Base-by-base conservation (phyloP, 2,888 invertebrate genomes). In the Acleris cristana region DNA sequence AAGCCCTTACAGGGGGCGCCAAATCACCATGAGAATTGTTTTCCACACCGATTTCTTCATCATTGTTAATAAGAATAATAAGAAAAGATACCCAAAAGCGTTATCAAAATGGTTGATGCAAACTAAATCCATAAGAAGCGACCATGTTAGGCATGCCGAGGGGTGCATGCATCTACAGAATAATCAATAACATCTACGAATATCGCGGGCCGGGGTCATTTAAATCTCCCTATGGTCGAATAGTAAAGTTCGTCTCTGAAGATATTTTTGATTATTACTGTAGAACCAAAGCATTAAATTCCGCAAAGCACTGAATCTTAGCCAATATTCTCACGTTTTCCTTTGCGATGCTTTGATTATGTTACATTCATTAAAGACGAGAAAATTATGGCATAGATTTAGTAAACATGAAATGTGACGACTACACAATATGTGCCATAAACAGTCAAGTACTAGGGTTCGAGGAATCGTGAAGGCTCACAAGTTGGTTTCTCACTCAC, bases 21-120 rank as follows among this genome's bases (percentile, higher is more conserved):
- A 92, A 92, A 91, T 90, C 90, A 84, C 85, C 76, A 77, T 82
- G 76, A 74, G 69, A 78, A 77, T 81, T 80, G 82, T 79, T 80
- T 77, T 79, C 83, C 85, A 92, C 90, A 92, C 91, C 92, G 87
- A 88, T 90, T 90, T 87, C 91, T 92, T 92, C 89, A 82, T 79
- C 73, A 74, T 74, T 76, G 81, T 76, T 78, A 73, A 78, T 79
- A 87, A 88, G 86, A 84, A 78, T 81, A 83, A 79, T 70, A 75
- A 77, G 77, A 79, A 81, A 80, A 77, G 73, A 77, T 79, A 74
- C 74, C 73, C 71, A 81, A 73, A 88, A 89, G 88, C 89, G 67
- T 75, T 79, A 70, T 74, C 73, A 76, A 76, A 75, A 80, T 83
- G 79, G 74, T 82, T 74, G 78, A 85, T 87, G 89, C 87, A 83